phyloP scores from a whole-genome alignment of 2,888 invertebrate genomes.

The Didymodactylos carnosus region DNA sequence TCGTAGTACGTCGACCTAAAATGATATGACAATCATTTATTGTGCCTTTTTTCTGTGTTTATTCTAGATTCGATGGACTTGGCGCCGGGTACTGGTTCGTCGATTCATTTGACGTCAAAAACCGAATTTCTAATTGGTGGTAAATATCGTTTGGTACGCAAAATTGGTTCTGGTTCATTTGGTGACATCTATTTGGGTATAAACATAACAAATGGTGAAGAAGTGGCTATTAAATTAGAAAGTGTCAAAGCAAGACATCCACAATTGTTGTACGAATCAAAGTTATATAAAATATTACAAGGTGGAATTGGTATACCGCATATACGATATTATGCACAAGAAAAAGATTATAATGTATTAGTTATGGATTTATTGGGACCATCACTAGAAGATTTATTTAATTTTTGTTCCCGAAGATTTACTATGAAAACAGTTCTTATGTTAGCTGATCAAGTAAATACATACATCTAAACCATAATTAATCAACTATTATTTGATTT shows the following conservation, averaged over 20 bases:
- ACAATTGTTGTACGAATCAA: conserved; percentile 39
- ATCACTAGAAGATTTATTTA: conserved; percentile 91
- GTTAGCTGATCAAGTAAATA: conserved; percentile 71
- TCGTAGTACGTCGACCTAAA: too few relatives aligned
- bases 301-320: conserved; percentile 37
- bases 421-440: conserved; percentile 98
- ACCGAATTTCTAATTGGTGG: conserved; percentile 12
- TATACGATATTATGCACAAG: conserved; percentile 62
- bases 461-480: neutral
- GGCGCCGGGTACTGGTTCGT: neutral
- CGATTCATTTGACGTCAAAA: conserved; percentile 6
- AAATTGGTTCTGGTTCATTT: conserved; percentile 36
- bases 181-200: conserved; percentile 37
- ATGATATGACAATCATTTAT: too few relatives aligned
- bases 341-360: conserved; percentile 88
- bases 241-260: conserved; percentile 38
- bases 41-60: too few relatives aligned
- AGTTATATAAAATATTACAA: conserved; percentile 39
- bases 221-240: conserved; percentile 40
- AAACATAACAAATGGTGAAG: conserved; percentile 35
- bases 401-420: conserved; percentile 93
- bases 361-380: conserved; percentile 98
- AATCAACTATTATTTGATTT: neutral
- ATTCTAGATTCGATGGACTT: too few relatives aligned
- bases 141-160: conserved; percentile 33